Percentiles rank a stretch among this genome's conserved stretches.
phyloP scores from a whole-genome alignment of 2,797 vertebrate species.

The Lutjanus argentimaculatus region DNA sequence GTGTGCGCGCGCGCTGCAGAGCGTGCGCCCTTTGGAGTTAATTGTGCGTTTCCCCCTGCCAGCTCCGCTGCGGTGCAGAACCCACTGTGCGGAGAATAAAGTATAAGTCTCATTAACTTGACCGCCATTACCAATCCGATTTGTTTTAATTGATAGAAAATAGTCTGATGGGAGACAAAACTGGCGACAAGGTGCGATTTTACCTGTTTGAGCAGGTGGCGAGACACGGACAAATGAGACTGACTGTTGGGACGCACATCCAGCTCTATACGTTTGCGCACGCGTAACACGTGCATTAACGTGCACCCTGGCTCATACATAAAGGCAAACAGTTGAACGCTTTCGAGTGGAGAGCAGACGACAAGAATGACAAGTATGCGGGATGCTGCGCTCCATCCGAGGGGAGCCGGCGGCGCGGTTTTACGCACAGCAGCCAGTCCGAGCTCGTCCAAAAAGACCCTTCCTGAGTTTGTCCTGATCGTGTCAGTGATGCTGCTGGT shows the following conservation, averaged over 20 bases:
- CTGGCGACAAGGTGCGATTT: background rate
- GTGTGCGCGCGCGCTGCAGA: background rate
- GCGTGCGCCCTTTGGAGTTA: background rate
- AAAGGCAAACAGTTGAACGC: slow-evolving; percentile 54
- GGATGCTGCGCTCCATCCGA: slow-evolving; percentile 33
- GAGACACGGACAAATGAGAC: background rate
- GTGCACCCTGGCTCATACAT: slow-evolving; percentile 19
- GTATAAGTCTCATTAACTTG: background rate
- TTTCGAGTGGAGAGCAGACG: slow-evolving; percentile 39
- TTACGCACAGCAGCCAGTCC: slow-evolving; percentile 46
- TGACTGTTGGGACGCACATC: background rate
- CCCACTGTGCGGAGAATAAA: background rate
- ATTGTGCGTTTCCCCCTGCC: slow-evolving; percentile 13
- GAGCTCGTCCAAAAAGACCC: slow-evolving; percentile 11
- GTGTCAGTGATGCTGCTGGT: slow-evolving; percentile 26
- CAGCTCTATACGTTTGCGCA: background rate
- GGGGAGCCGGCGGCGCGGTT: slow-evolving; percentile 43
- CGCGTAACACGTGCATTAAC: background rate
- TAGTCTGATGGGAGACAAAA: background rate
- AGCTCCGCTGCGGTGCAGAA: background rate
- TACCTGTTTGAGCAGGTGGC: background rate
- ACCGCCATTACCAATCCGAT: background rate
- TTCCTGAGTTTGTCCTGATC: background rate
- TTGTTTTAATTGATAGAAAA: slow-evolving; percentile 2
- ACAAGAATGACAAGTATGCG: slow-evolving; percentile 74